These are phyloP conservation scores for Hucho hucho DNA, from an alignment of 2,113 vertebrate genomes.

Conservation along the genomic window DNA sequence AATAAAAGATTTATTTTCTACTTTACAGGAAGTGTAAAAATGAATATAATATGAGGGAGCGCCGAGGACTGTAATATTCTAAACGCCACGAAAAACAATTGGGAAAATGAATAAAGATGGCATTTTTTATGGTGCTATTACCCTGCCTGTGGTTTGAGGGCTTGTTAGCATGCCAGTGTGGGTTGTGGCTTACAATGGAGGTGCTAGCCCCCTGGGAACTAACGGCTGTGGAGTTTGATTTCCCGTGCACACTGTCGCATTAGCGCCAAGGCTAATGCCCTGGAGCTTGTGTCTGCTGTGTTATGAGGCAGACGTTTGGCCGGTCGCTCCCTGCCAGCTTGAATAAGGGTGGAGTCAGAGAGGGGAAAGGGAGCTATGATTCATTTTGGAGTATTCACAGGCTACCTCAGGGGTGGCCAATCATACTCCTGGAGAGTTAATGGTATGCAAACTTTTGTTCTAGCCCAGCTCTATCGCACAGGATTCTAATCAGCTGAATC, in stretches of 20 bases:
- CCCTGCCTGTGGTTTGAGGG: not conserved
- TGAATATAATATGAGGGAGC: not conserved
- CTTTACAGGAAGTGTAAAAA: not conserved
- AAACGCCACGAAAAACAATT: not conserved
- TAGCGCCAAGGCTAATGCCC: too few relatives aligned
- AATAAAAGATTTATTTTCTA: not conserved
- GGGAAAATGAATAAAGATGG: not conserved
- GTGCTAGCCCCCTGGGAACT: not conserved
- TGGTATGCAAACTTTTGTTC: too few relatives aligned
- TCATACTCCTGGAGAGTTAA: too few relatives aligned
- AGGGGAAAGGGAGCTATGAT: too few relatives aligned
- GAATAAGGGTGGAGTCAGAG: too few relatives aligned
- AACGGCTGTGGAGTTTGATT: conserved; percentile 1
- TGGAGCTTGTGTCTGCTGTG: too few relatives aligned
- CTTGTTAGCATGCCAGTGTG: not conserved
- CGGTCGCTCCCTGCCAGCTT: too few relatives aligned
- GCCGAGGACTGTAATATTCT: not conserved
- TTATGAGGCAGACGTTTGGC: too few relatives aligned
- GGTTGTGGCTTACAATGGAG: not conserved
- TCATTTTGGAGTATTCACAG: too few relatives aligned
- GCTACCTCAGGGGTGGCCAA: too few relatives aligned
- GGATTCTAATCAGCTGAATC: too few relatives aligned
- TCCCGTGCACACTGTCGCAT: not conserved
- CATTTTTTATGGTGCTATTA: not conserved
- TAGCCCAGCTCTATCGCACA: too few relatives aligned